Evolutionary conservation across 1,140 invertebrate genomes (phyloP), one percentile per base, ranked within the genome.

Genomic region (Magallana angulata): DNA sequence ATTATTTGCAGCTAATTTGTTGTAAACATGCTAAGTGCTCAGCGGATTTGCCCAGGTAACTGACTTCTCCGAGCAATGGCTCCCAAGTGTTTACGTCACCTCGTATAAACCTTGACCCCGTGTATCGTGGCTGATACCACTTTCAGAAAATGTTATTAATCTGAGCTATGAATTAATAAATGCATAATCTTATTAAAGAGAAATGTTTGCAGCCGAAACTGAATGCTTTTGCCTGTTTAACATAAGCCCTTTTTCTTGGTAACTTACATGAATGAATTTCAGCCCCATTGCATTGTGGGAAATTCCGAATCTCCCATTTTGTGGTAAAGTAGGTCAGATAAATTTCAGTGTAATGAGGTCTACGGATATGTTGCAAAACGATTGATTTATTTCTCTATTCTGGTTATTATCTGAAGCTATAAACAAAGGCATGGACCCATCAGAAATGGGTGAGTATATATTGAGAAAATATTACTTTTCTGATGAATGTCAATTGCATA

Each of bases 391-490:
- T 80, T 76, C 83, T 76, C 84, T 84, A 62, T 76, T 58, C 48
- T 88, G 88, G 80, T 87, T 85, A 56, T 80, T 76, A 76, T 30
- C 12, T 76, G 24, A 76, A 76, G 24, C 24, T 7, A 30, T 30
- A 76, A 24, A 58, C 48, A 56, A 80, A 60, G 84, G 57, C 84
- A 91, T 91, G 90, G 90, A 91, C 59, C 89, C 87, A 87, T 89
- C 89, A 59, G 90, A 91, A 16, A 91, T 91, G 90, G 90, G 90
- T 91, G 88, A 89, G 90, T 85, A 68, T 57, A 64, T 30, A 57
- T 76, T 18, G 59, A 12, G 64, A 30, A 3, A 30, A 82, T 86
- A 48, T 11, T 59, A 24, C 18, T 30, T 56, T 60, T 68, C 18
- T 1, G 14, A 7, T 11, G 9, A 18, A n/a, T 48, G 12, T 58